A percentile compares a stretch with the other conserved stretches of the same genome.
Conservation (phyloP, 2,113 vertebrate species). For the Nibea coibor region DNA sequence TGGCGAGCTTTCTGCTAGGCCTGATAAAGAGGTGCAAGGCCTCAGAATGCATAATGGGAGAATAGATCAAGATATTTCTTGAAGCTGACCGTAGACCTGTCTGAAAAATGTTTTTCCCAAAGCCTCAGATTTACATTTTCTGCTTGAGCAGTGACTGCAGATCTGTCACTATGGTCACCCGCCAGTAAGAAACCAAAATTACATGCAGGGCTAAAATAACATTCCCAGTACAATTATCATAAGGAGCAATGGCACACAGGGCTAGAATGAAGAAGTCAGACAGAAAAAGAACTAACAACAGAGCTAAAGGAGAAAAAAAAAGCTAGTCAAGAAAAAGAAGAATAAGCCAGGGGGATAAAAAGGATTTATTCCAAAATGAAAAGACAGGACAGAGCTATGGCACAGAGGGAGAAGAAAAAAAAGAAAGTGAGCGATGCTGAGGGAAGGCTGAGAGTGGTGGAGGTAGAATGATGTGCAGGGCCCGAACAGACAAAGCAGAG, state of each 20-base stretch:
- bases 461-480: conserved; percentile 71
- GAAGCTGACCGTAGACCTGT: conserved; percentile 46
- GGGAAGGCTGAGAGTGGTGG: conserved; percentile 49
- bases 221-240: conserved; percentile 64
- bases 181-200: conserved; percentile 50
- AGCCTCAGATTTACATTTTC: conserved; percentile 54
- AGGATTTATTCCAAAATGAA: conserved; percentile 79
- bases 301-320: conserved; percentile 23
- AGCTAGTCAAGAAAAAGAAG: conserved; percentile 46
- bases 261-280: conserved; percentile 59
- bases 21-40: conserved; percentile 48
- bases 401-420: conserved; percentile 30
- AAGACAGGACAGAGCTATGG: conserved; percentile 63
- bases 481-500: conserved; percentile 68
- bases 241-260: conserved; percentile 51
- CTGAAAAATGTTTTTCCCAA: conserved; percentile 41
- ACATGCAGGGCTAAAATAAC: conserved; percentile 54
- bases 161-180: conserved; percentile 55
- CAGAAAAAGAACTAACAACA: conserved; percentile 53
- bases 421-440: conserved; percentile 57
- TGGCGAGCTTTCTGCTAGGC: conserved; percentile 12
- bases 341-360: conserved; percentile 75
- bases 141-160: conserved; percentile 29
- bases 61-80: conserved; percentile 50
- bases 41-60: conserved; percentile 35